A percentile compares a stretch with the other conserved stretches of the same genome.
These are phyloP conservation scores for Pygoscelis adeliae DNA, from an alignment of 2,113 vertebrate genomes.

Conservation along the genomic window DNA sequence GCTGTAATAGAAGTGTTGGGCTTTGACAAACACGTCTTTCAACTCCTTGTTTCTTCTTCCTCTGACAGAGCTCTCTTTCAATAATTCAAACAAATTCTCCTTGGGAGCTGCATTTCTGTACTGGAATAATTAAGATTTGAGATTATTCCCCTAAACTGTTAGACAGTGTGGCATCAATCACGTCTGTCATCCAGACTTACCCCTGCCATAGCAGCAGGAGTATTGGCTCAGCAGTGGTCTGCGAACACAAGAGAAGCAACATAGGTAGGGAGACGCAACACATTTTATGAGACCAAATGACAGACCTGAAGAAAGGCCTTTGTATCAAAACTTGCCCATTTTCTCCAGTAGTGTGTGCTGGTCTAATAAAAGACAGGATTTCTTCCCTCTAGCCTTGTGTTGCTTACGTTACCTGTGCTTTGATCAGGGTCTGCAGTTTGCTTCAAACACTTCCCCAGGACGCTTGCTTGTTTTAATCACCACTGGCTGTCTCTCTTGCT, in stretches of 20 bases:
- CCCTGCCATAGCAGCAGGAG: not conserved
- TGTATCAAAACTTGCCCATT: not conserved
- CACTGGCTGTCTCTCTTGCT: not conserved
- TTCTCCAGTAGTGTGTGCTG: not conserved
- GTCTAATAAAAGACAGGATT: not conserved
- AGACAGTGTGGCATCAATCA: not conserved
- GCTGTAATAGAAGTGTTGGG: not conserved
- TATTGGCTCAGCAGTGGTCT: not conserved
- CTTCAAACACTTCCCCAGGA: constrained; percentile 28
- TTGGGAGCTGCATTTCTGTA: not conserved
- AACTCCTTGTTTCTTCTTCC: not conserved
- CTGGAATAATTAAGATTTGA: not conserved
- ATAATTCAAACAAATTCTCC: not conserved
- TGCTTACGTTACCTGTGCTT: not conserved
- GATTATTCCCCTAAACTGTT: not conserved
- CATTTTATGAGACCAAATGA: not conserved
- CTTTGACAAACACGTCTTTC: not conserved
- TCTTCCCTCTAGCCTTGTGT: not conserved
- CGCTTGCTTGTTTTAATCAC: constrained; percentile 26
- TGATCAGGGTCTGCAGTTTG: not conserved
- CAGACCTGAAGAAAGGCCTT: not conserved
- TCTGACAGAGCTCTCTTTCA: not conserved
- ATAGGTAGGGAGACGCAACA: not conserved
- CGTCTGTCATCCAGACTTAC: not conserved
- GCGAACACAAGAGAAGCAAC: not conserved